Evolutionary conservation across 2,797 vertebrate genomes (phyloP).

Genomic region (Acrossocheilus wenchowensis): DNA sequence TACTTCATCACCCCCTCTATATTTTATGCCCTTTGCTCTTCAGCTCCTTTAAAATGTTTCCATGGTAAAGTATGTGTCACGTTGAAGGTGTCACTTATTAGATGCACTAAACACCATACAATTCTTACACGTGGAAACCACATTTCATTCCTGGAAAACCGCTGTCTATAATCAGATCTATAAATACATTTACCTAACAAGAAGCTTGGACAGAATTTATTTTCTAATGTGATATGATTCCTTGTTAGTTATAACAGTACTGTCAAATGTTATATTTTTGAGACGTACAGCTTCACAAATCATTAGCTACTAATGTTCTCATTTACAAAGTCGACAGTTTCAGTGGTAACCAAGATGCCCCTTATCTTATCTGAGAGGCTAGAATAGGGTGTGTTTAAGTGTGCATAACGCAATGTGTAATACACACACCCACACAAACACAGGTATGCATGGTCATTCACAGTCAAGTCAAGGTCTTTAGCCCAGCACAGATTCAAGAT

Average conservation of each 20-base stretch:
- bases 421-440: constrained; percentile 36
- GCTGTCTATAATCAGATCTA: not conserved
- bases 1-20: constrained; percentile 2
- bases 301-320: constrained; percentile 16
- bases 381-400: constrained; percentile 38
- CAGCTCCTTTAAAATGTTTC: constrained; percentile 9
- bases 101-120: not conserved
- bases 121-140: not conserved
- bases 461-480: constrained; percentile 26
- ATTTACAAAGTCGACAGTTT: not conserved
- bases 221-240: not conserved
- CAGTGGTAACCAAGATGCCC: constrained; percentile 4
- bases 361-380: constrained; percentile 42
- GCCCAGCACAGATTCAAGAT: constrained; percentile 13
- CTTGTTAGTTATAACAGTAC: not conserved
- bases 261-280: not conserved
- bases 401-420: constrained; percentile 40
- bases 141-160: not conserved
- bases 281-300: not conserved
- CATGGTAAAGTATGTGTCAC: not conserved
- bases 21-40: constrained; percentile 30
- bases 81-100: not conserved
- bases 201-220: not conserved
- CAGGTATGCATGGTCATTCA: constrained; percentile 30
- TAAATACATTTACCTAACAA: not conserved